Percentiles rank a stretch among this genome's conserved stretches.
phyloP scores from a whole-genome alignment of 2,888 invertebrate genomes.

The Seladonia tumulorum region DNA sequence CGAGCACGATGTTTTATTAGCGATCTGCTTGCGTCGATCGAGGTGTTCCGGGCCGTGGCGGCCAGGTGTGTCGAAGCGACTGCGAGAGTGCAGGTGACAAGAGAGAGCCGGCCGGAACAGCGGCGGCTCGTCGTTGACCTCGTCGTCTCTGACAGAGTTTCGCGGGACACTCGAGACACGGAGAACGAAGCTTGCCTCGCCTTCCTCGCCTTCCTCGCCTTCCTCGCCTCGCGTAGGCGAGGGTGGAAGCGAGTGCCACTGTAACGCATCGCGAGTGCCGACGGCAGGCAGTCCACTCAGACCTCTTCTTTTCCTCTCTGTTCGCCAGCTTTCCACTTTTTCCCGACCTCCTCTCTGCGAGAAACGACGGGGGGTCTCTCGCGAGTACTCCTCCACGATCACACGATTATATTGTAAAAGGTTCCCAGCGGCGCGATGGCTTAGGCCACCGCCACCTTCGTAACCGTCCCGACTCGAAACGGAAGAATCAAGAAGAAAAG shows the following conservation, averaged over 20 bases:
- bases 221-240: neutral
- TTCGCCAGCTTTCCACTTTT: constrained; percentile 20
- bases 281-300: constrained; percentile 69
- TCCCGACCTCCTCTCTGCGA: constrained; percentile 5
- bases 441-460: neutral
- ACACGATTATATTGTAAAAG: constrained; percentile 63
- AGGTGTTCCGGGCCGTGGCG: neutral
- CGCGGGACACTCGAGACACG: constrained; percentile 66
- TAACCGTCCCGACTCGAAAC: neutral
- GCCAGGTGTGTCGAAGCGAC: constrained; percentile 49
- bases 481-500: neutral
- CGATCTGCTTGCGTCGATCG: constrained; percentile 25
- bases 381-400: constrained; percentile 54
- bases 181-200: constrained; percentile 42
- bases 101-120: constrained; percentile 37
- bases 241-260: constrained; percentile 68
- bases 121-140: constrained; percentile 27
- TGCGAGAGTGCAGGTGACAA: constrained; percentile 31
- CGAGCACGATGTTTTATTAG: constrained; percentile 50
- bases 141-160: constrained; percentile 44
- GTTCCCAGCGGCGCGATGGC: constrained; percentile 24
- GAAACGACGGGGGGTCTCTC: constrained; percentile 34
- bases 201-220: neutral
- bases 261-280: constrained; percentile 64
- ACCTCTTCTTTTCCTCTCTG: constrained; percentile 58